Percentiles rank a stretch among this genome's conserved stretches.
Evolutionary conservation across 2,113 vertebrate species (phyloP).

Genomic region (Heterochromis multidens): DNA sequence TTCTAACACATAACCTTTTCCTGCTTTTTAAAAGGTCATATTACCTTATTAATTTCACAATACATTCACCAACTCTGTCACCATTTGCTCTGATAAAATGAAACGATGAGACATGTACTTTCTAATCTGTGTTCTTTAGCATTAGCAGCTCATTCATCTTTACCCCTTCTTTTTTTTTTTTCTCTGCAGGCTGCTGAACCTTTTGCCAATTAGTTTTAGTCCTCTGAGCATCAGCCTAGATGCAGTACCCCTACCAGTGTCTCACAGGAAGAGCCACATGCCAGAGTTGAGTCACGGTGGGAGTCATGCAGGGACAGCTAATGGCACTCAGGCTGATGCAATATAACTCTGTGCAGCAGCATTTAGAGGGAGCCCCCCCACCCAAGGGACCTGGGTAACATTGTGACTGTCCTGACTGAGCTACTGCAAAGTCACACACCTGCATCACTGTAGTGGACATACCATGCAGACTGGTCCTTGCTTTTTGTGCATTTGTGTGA

Average conservation of each 20-base stretch:
- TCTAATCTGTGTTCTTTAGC: not conserved
- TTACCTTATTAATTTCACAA: constrained; percentile 3
- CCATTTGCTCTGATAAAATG: not conserved
- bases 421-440: constrained; percentile 64
- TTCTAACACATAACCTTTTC: constrained; percentile 5
- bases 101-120: constrained; percentile 2
- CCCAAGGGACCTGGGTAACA: constrained; percentile 49
- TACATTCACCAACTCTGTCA: not conserved
- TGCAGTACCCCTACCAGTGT: not conserved
- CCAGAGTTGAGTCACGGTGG: not conserved
- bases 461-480: not conserved
- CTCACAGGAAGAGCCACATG: constrained; percentile 5
- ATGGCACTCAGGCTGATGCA: constrained; percentile 39
- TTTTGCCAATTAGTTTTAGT: constrained; percentile 28
- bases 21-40: constrained; percentile 21
- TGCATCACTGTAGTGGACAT: constrained; percentile 7
- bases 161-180: not conserved
- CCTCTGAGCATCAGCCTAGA: not conserved
- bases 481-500: not conserved
- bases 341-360: constrained; percentile 30
- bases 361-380: constrained; percentile 17
- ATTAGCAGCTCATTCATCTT: not conserved
- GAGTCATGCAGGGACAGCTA: constrained; percentile 14
- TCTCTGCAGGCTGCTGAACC: not conserved
- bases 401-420: constrained; percentile 32